These are phyloP conservation scores for Ceratina calcarata DNA, from an alignment of 1,140 invertebrate genomes.

Conservation along the genomic window DNA sequence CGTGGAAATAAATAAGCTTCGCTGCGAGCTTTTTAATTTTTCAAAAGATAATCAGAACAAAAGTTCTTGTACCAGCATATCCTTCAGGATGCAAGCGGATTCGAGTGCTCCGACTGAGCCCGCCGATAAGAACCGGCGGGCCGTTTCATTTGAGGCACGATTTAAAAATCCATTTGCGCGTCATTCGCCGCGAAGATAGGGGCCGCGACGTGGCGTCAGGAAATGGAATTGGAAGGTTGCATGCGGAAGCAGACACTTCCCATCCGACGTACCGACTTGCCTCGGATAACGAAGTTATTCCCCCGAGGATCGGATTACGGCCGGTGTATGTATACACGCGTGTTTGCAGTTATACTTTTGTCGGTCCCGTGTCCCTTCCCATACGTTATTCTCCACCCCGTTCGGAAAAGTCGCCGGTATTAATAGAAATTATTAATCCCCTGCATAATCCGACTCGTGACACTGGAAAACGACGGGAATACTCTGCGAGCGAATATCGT, in stretches of 20 bases:
- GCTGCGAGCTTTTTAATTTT: no score
- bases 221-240: slow-evolving; percentile 44
- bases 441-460: no score
- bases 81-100: not conserved
- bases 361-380: not conserved
- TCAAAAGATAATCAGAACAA: no score
- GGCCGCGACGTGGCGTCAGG: slow-evolving; percentile 14
- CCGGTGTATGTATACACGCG: slow-evolving; percentile 43
- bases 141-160: slow-evolving; percentile 20
- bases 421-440: no score
- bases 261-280: slow-evolving; percentile 57
- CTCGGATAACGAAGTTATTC: slow-evolving; percentile 69
- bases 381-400: not conserved
- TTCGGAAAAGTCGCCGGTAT: no score
- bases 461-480: no score
- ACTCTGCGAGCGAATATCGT: no score
- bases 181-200: slow-evolving; percentile 34
- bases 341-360: slow-evolving; percentile 33
- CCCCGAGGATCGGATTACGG: slow-evolving; percentile 60
- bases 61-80: no score
- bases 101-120: not conserved
- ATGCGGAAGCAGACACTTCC: slow-evolving; percentile 41
- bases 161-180: slow-evolving; percentile 57
- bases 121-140: slow-evolving; percentile 29
- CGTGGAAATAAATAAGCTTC: no score